A percentile compares a stretch with the other conserved stretches of the same genome.
Evolutionary conservation across 2,113 vertebrate genomes (phyloP).

Genomic region (Nyctibius bracteatus): DNA sequence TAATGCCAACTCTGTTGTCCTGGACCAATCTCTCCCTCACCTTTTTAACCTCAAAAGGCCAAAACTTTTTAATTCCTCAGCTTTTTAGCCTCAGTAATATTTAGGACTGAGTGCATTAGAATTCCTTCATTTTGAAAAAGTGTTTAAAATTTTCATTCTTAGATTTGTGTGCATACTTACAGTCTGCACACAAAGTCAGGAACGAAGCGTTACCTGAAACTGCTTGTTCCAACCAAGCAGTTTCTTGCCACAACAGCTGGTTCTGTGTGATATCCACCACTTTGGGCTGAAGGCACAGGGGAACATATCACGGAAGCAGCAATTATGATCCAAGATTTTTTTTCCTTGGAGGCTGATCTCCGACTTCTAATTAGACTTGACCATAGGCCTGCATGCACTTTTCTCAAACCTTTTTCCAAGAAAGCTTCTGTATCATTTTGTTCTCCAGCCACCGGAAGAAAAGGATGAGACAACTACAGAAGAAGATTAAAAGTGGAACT

Average conservation of each 20-base stretch:
- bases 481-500: conserved; percentile 93
- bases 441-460: conserved; percentile 89
- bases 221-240: not conserved
- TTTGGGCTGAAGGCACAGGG: not conserved
- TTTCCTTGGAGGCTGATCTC: not conserved
- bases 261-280: not conserved
- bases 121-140: not conserved
- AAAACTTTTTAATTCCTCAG: not conserved
- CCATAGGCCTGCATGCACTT: accelerated
- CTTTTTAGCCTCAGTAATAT: not conserved
- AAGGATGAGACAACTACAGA: conserved; percentile 96
- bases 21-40: not conserved
- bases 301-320: accelerated
- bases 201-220: not conserved
- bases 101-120: not conserved
- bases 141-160: not conserved
- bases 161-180: accelerated
- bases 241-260: not conserved
- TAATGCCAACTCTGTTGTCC: not conserved
- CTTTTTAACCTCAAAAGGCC: not conserved
- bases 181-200: not conserved
- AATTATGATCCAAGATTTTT: not conserved
- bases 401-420: not conserved
- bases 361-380: not conserved
- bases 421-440: not conserved